A percentile compares a stretch with the other conserved stretches of the same genome.
These are phyloP conservation scores for Diplolepis rosae DNA, from an alignment of 2,888 invertebrate genomes.

Conservation along the genomic window DNA sequence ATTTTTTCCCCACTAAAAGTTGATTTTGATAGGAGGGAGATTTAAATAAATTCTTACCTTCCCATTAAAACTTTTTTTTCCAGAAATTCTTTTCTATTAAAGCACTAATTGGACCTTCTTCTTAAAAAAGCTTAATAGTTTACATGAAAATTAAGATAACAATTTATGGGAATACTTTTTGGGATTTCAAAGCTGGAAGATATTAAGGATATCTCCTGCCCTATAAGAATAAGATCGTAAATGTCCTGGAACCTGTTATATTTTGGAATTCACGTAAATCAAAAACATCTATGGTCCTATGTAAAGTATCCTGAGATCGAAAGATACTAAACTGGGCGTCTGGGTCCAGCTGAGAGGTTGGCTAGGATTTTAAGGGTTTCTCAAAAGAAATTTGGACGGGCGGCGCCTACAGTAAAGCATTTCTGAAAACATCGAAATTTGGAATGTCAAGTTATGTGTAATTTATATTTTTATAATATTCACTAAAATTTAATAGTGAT, in stretches of 20 bases:
- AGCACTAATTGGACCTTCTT: background rate
- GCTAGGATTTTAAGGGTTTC: background rate
- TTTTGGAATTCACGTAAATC: slow-evolving; percentile 1
- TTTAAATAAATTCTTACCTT: too few species aligned
- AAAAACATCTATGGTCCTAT: background rate
- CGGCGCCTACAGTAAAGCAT: background rate
- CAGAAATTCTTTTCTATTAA: background rate
- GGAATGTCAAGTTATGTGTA: too few species aligned
- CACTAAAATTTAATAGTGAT: too few species aligned
- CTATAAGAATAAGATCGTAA: background rate
- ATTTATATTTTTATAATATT: too few species aligned
- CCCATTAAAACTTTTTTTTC: background rate
- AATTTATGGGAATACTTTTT: background rate
- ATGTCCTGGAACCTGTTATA: background rate
- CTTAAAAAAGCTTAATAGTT: background rate
- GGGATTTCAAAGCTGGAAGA: background rate
- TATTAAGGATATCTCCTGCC: background rate
- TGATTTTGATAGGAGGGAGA: too few species aligned
- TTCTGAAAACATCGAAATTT: background rate
- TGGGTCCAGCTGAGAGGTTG: slow-evolving; percentile 7
- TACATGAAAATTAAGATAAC: background rate
- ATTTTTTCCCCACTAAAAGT: too few species aligned
- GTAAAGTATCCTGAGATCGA: background rate
- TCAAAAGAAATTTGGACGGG: background rate
- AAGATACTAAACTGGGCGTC: background rate